Evolutionary conservation across 2,888 invertebrate species (phyloP).

Genomic region (Aproaerema taeniolella): DNA sequence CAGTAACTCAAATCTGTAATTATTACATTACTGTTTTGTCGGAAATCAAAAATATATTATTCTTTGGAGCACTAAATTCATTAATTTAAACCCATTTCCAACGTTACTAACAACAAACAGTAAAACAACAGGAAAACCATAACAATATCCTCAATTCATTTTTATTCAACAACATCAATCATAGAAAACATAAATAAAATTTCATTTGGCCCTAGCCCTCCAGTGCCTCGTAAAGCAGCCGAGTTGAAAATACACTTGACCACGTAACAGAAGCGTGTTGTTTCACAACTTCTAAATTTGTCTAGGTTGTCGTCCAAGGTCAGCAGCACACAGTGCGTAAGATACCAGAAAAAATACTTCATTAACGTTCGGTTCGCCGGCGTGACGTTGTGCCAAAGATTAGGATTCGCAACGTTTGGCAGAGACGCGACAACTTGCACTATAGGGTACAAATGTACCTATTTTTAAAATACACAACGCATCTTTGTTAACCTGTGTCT

Average conservation of each 20-base stretch:
- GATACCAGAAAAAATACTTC: conserved; percentile 54
- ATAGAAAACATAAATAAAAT: background rate
- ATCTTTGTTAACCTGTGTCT: too few species aligned
- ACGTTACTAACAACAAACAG: too few species aligned
- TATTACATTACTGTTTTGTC: too few species aligned
- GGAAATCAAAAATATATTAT: too few species aligned
- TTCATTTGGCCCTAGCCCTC: conserved; percentile 25
- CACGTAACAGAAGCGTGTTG: conserved; percentile 25
- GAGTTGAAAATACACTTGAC: conserved; percentile 26
- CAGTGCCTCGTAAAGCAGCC: conserved; percentile 42
- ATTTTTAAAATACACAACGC: too few species aligned
- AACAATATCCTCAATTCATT: too few species aligned
- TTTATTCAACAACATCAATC: conserved; percentile 4
- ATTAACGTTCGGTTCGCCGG: conserved; percentile 44
- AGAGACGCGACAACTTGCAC: background rate
- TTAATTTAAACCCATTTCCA: too few species aligned
- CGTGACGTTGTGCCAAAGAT: conserved; percentile 2
- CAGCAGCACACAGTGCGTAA: conserved; percentile 53
- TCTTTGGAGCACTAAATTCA: too few species aligned
- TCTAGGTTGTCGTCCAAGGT: conserved; percentile 46
- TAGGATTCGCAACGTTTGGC: background rate
- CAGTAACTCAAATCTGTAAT: too few species aligned
- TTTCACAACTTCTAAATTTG: conserved; percentile 42
- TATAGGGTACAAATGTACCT: too few species aligned
- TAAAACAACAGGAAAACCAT: too few species aligned